Base-by-base conservation (phyloP, 2,888 invertebrate genomes). In the Loripinus fragilis region DNA sequence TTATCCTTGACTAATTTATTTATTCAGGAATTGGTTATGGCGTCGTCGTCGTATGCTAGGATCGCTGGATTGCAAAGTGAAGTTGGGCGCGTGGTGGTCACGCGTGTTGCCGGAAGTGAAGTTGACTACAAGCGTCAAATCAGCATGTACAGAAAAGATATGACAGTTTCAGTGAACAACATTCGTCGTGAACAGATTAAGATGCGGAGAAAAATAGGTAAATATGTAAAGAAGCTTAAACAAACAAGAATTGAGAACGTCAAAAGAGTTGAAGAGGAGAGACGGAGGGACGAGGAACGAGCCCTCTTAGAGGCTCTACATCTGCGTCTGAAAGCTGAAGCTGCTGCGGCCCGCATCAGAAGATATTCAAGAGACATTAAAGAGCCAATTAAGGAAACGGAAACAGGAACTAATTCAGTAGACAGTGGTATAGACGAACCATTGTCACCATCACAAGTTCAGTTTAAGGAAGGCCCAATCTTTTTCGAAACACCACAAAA, bases 21-120 rank as follows among this genome's bases (percentile, higher is more conserved):
- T 52, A 5, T 83, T 84, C 83, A 87, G 87, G 86, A 87, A 42
- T 74, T 87, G 76, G 82, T 85, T 17, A 83, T 86, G 82, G 85
- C 86, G 3, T 85, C 86, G 45, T 87, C 88, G 0, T 85, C 88
- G 0, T 90, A 90, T 72, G 87, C 89, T 10, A 80, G 86, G 28
- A 85, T 88, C 0, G 88, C 88, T 12, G 90, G 90, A 8, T 72
- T 89, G 17, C 90, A 90, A 78, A 89, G 89, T 65, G 90, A 90
- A 60, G 80, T 88, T 55, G 88, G 85, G 41, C 88, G 87, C 30
- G 85, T 86, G 2, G 88, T 88, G 12, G 86, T 90, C 28, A 89
- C 87, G 28, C 71, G 89, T 28, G 87, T 90, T 23, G 90, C 90
- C 35, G 85, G 88, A 76, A 85, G 83, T 78, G 89, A 89, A 71